Percentiles rank a stretch among this genome's conserved stretches.
Conservation (phyloP, 23 tunicate species). For the Corella eumyota region DNA sequence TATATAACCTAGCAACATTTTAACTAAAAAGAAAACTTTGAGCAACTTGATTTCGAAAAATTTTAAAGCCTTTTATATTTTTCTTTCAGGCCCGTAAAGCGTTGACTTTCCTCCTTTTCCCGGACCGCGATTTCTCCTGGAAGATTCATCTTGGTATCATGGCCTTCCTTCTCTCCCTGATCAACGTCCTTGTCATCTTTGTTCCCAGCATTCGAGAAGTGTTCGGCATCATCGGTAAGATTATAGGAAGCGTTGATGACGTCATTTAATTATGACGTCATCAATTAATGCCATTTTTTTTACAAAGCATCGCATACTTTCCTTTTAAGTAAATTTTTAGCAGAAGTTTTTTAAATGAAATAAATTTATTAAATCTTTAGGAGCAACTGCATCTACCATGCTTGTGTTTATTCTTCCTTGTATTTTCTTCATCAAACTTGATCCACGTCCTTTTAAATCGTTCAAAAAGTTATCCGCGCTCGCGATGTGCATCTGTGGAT, state of each 20-base stretch:
- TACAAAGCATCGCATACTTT: not conserved
- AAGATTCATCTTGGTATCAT: slow-evolving; percentile 85
- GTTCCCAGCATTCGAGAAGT: slow-evolving; percentile 94
- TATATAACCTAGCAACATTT: too few species aligned
- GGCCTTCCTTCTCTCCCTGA: slow-evolving; percentile 59
- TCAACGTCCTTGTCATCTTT: slow-evolving; percentile 81
- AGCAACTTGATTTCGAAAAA: too few species aligned
- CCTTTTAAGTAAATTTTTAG: not conserved
- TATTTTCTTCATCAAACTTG: slow-evolving; percentile 63
- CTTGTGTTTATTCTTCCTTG: slow-evolving; percentile 91
- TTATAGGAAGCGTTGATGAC: too few species aligned
- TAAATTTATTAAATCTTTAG: too few species aligned
- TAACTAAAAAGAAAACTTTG: too few species aligned
- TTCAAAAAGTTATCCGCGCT: slow-evolving; percentile 51
- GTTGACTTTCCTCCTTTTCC: slow-evolving; percentile 77
- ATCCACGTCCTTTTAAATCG: slow-evolving; percentile 53
- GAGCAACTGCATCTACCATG: slow-evolving; percentile 98
- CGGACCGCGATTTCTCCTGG: slow-evolving; percentile 74
- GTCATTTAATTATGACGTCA: too few species aligned
- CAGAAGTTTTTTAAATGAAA: not conserved
- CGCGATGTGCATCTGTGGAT: slow-evolving; percentile 43
- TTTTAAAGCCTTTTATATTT: not conserved
- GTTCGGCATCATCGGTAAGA: slow-evolving; percentile 88
- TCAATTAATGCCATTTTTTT: not conserved
- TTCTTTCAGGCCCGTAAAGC: slow-evolving; percentile 92